Evolutionary conservation across 2,888 invertebrate species (phyloP).

Genomic region (Onchidella celtica): DNA sequence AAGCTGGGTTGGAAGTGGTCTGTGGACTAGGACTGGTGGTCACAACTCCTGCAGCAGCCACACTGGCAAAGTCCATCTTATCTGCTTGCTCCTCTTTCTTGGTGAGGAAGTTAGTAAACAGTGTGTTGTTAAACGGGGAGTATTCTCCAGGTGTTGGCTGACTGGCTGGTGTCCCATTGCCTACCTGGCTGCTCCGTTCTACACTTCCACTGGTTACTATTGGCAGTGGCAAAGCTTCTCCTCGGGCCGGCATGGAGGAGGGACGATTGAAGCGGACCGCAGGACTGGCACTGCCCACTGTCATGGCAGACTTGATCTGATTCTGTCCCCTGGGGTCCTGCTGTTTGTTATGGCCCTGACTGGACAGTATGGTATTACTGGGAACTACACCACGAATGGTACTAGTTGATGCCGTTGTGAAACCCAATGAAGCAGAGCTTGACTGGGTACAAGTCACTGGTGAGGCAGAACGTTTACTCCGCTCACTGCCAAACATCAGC

Average conservation of each 20-base stretch:
- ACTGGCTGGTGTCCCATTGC: conserved; percentile 1
- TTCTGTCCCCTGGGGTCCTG: conserved; percentile 19
- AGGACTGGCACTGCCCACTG: conserved; percentile 12
- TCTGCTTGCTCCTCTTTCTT: conserved; percentile 78
- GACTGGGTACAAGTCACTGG: conserved; percentile 57
- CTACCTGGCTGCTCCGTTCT: conserved; percentile 37
- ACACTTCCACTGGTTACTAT: conserved; percentile 63
- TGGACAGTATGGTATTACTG: conserved; percentile 30
- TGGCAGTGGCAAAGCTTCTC: conserved; percentile 71
- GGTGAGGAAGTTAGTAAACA: conserved; percentile 83
- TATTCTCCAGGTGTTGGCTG: conserved; percentile 86
- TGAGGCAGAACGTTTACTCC: conserved; percentile 57
- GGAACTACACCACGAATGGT: conserved; percentile 41
- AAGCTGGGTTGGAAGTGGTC: conserved; percentile 20
- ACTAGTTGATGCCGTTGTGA: conserved; percentile 39
- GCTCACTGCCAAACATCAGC: conserved; percentile 70
- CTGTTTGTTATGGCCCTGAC: conserved; percentile 16
- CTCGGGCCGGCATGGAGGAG: background rate
- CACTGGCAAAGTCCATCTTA: conserved; percentile 87
- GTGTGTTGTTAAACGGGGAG: conserved; percentile 90
- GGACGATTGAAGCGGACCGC: background rate
- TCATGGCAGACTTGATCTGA: conserved; percentile 23
- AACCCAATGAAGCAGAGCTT: conserved; percentile 33
- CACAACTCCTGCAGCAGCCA: conserved; percentile 84
- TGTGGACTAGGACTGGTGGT: conserved; percentile 65